Evolutionary conservation across 2,113 vertebrate species (phyloP).

Genomic region (Petroica traversi): DNA sequence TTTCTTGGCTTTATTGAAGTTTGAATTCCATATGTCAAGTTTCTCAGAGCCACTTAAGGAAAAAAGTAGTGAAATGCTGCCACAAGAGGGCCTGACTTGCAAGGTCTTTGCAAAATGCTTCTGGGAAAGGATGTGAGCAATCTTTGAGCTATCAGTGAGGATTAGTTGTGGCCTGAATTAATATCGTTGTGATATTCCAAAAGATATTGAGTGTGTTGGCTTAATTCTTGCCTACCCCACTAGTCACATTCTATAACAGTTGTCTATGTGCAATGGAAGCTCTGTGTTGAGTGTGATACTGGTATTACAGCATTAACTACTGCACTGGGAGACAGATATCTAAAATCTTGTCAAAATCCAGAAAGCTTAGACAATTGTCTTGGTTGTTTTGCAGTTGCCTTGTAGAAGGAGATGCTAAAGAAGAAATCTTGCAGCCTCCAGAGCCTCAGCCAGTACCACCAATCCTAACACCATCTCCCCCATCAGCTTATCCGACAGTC

Average conservation of each 20-base stretch:
- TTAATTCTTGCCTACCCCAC: background rate
- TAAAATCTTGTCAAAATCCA: background rate
- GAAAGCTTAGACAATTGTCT: background rate
- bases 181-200: background rate
- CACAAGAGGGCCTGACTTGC: constrained; percentile 43
- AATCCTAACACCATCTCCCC: constrained; percentile 94
- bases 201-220: background rate
- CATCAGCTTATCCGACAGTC: constrained; percentile 93
- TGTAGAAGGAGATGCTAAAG: constrained; percentile 91
- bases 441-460: constrained; percentile 95
- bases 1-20: background rate
- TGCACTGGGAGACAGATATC: background rate
- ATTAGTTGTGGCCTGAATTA: background rate
- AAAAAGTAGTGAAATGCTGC: background rate
- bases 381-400: constrained; percentile 79
- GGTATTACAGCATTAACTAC: background rate
- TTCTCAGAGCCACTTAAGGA: background rate
- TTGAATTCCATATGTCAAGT: background rate
- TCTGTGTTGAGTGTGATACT: background rate
- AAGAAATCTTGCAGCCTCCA: constrained; percentile 97
- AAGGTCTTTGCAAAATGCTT: background rate
- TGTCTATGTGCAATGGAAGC: background rate
- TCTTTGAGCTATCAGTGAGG: background rate
- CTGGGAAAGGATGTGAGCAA: background rate
- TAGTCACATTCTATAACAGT: background rate